Evolutionary conservation across 2,797 vertebrate genomes (phyloP).

Genomic region (Taeniopygia guttata): DNA sequence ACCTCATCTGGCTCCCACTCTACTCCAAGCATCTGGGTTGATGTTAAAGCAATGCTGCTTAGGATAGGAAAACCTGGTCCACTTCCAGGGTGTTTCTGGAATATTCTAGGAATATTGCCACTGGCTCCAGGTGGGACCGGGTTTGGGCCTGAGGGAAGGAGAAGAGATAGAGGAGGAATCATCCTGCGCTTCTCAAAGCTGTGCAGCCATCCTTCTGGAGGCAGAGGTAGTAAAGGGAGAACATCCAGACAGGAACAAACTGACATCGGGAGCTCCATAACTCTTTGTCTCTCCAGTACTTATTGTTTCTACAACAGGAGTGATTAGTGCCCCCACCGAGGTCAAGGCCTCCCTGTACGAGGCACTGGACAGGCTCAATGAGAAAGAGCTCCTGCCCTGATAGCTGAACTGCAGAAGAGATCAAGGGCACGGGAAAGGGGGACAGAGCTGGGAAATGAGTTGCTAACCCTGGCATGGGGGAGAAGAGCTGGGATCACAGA

Average conservation of each 20-base stretch:
- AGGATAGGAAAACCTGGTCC: neutral
- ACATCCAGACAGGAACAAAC: neutral
- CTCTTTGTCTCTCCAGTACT: neutral
- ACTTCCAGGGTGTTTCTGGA: neutral
- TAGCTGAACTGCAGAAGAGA: neutral
- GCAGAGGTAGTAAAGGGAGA: neutral
- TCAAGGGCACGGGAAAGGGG: accelerated
- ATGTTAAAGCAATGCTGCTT: neutral
- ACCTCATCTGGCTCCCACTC: neutral
- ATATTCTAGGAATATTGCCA: neutral
- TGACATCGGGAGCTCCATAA: neutral
- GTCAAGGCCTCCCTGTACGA: neutral
- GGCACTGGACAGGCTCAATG: neutral
- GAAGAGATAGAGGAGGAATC: neutral
- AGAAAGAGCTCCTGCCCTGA: neutral
- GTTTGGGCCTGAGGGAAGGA: neutral
- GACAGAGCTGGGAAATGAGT: neutral
- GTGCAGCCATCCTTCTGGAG: accelerated
- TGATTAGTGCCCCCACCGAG: neutral
- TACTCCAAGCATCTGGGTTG: neutral
- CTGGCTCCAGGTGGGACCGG: neutral
- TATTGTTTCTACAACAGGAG: neutral
- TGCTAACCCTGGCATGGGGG: neutral
- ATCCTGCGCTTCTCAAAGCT: neutral
- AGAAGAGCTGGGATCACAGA: neutral